A percentile compares a stretch with the other conserved stretches of the same genome.
Conservation (phyloP, 2,888 invertebrate species). For the Tenthredo mesomela region DNA sequence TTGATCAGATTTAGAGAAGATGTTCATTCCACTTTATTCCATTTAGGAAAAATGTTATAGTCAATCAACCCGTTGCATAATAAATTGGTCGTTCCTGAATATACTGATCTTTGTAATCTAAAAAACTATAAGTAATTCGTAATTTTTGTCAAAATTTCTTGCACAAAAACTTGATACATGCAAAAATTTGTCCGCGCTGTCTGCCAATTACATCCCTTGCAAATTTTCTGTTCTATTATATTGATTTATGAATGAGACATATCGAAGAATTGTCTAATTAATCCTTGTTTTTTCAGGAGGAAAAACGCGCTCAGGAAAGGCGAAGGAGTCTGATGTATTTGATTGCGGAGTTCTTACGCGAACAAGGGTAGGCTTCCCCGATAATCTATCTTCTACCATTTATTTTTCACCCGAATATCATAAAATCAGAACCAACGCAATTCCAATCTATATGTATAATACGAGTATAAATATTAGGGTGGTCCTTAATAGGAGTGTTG, state of each 20-base stretch:
- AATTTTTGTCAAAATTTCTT: neutral
- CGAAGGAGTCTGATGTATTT: constrained; percentile 80
- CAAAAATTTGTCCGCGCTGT: no score
- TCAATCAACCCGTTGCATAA: neutral
- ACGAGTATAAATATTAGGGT: no score
- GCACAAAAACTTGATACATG: no score
- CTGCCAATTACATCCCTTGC: no score
- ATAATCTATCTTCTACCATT: neutral
- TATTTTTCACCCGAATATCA: neutral
- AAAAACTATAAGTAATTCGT: no score
- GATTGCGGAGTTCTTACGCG: constrained; percentile 84
- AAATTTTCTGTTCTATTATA: no score
- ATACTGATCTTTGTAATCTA: no score
- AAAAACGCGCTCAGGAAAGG: constrained; percentile 69
- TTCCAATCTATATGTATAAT: neutral
- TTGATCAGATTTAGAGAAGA: neutral
- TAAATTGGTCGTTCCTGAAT: neutral
- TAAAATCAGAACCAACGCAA: neutral
- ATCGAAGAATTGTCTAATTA: neutral
- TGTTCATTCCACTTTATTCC: neutral
- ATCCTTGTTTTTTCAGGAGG: constrained; percentile 65
- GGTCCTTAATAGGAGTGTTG: no score
- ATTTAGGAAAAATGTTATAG: neutral
- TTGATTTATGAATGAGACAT: neutral
- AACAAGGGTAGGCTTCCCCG: constrained; percentile 80